Evolutionary conservation across 2,888 invertebrate species (phyloP).

Genomic region (Pimpla rufipes): DNA sequence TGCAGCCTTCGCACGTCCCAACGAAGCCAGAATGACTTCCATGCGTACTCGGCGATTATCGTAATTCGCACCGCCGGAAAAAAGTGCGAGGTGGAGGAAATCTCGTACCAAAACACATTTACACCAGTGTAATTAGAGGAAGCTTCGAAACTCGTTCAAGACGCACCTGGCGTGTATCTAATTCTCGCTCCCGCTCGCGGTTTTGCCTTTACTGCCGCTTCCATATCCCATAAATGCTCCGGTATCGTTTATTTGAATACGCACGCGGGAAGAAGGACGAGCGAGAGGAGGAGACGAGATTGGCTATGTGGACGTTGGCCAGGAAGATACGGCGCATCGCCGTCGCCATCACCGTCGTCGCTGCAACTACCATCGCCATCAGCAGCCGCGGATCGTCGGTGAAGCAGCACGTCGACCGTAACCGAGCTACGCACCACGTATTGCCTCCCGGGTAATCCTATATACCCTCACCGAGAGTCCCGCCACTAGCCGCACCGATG

Average conservation of each 20-base stretch:
- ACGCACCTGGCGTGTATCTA: not conserved
- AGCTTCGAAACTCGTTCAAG: slow-evolving; percentile 27
- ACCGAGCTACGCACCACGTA: slow-evolving; percentile 68
- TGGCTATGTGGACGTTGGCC: not conserved
- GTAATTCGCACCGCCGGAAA: no score
- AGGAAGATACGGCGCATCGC: slow-evolving; percentile 33
- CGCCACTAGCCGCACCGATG: slow-evolving; percentile 26
- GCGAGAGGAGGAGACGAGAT: slow-evolving; percentile 2
- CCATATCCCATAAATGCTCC: slow-evolving; percentile 69
- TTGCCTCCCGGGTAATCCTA: slow-evolving; percentile 75
- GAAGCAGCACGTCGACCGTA: slow-evolving; percentile 70
- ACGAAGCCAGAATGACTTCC: not conserved
- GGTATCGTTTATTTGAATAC: slow-evolving; percentile 75
- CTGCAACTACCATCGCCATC: slow-evolving; percentile 55
- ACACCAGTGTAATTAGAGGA: no score
- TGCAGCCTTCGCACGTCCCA: not conserved
- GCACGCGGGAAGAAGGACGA: slow-evolving; percentile 48
- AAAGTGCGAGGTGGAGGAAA: no score
- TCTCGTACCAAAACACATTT: no score
- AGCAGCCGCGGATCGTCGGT: slow-evolving; percentile 49
- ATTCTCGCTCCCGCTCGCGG: slow-evolving; percentile 28
- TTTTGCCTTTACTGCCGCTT: slow-evolving; percentile 49
- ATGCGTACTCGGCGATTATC: no score
- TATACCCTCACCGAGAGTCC: slow-evolving; percentile 61
- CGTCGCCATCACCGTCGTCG: slow-evolving; percentile 49